Percentiles rank a stretch among this genome's conserved stretches.
phyloP scores from a whole-genome alignment of 1,140 invertebrate species.

The Bombyx mandarina region DNA sequence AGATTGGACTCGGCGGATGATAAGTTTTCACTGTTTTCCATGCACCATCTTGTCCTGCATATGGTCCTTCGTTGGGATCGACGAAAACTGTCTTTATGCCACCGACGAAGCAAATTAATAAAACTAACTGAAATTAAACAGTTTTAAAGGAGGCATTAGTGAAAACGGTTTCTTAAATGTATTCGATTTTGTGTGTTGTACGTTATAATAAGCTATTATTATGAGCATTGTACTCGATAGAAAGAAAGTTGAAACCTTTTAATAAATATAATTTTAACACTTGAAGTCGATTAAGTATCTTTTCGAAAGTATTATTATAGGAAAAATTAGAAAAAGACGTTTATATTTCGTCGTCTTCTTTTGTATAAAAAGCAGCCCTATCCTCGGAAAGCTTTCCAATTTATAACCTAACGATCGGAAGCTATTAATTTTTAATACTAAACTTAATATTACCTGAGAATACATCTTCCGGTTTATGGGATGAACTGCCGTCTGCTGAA shows the following conservation, averaged over 20 bases:
- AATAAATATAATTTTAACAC: too few relatives aligned
- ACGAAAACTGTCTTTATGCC: constrained; percentile 35
- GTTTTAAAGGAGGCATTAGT: too few relatives aligned
- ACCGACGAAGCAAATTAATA: constrained; percentile 30
- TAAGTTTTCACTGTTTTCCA: constrained; percentile 42
- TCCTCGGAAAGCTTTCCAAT: not conserved
- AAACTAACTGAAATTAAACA: constrained; percentile 32
- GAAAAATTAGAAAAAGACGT: not conserved
- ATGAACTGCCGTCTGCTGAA: constrained; percentile 43
- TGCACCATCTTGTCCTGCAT: too few relatives aligned
- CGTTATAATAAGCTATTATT: too few relatives aligned
- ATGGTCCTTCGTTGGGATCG: constrained; percentile 12
- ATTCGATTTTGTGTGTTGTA: too few relatives aligned
- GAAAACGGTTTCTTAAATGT: too few relatives aligned
- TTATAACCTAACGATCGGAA: not conserved
- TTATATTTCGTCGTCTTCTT: not conserved
- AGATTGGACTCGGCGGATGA: constrained; percentile 30
- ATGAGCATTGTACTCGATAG: too few relatives aligned
- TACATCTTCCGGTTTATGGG: constrained; percentile 36
- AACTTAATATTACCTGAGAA: constrained; percentile 27
- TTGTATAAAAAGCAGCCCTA: not conserved
- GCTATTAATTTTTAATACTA: not conserved
- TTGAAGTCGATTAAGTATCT: too few relatives aligned
- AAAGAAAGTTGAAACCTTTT: too few relatives aligned
- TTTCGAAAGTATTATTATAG: too few relatives aligned